phyloP scores from a whole-genome alignment of 1,140 invertebrate species.

The Pseudomyrmex gracilis region DNA sequence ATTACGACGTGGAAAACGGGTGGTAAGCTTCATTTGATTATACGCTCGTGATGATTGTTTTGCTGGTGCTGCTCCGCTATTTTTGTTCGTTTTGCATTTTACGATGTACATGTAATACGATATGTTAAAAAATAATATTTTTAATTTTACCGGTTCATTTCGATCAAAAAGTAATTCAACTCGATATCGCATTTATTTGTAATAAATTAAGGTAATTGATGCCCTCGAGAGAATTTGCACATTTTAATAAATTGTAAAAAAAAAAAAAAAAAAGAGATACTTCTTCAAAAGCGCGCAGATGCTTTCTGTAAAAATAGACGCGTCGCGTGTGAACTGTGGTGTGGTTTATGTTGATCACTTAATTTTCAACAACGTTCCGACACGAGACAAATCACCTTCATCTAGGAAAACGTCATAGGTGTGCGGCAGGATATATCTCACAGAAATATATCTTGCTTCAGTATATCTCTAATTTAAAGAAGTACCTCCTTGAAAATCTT shows the following conservation, averaged over 20 bases:
- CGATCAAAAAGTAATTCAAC: too few relatives aligned
- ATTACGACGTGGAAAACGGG: constrained; percentile 47
- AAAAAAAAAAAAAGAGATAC: background rate
- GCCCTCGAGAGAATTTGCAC: too few relatives aligned
- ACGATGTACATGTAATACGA: too few relatives aligned
- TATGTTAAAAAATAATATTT: too few relatives aligned
- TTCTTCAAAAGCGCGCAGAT: background rate
- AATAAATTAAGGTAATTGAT: constrained; percentile 17
- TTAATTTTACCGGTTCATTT: too few relatives aligned
- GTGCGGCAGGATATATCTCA: background rate
- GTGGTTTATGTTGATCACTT: constrained; percentile 6
- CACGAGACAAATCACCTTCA: background rate
- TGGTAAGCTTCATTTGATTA: constrained; percentile 33
- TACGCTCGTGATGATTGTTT: constrained; percentile 2
- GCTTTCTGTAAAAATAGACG: background rate
- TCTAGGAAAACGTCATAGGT: constrained; percentile 18
- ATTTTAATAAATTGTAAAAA: background rate
- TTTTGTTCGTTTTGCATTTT: too few relatives aligned
- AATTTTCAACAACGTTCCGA: background rate
- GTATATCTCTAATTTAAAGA: constrained; percentile 49
- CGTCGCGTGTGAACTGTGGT: background rate
- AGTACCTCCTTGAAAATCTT: constrained; percentile 49
- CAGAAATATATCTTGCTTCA: constrained; percentile 31
- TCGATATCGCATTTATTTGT: background rate
- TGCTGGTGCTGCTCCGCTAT: background rate